Conservation (phyloP, 2,888 invertebrate genomes). For the Trichacis sp. region DNA sequence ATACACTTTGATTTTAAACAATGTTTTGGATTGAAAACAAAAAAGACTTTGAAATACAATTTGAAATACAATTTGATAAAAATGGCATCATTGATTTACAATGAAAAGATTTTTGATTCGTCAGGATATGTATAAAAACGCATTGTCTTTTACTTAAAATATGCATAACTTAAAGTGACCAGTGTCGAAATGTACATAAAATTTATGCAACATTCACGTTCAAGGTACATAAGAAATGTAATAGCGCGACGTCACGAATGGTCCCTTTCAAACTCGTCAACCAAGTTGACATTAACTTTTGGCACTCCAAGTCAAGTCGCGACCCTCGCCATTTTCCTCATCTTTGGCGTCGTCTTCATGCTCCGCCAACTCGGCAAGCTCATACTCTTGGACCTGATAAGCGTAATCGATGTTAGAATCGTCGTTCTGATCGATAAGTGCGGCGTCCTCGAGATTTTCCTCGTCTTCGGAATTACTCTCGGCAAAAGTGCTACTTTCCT, state of each 20-base stretch:
- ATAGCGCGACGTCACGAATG: slow-evolving; percentile 16
- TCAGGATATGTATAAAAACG: no score
- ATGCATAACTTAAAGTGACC: background rate
- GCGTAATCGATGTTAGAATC: slow-evolving; percentile 59
- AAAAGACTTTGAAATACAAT: no score
- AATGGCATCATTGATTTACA: no score
- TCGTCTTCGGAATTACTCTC: slow-evolving; percentile 40
- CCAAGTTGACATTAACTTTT: slow-evolving; percentile 53
- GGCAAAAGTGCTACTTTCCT: slow-evolving; percentile 10
- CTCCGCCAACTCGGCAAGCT: slow-evolving; percentile 47
- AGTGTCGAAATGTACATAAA: slow-evolving; percentile 15
- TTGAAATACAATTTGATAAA: no score
- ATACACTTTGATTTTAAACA: no score
- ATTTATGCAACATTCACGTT: slow-evolving; percentile 44
- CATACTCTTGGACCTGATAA: slow-evolving; percentile 54
- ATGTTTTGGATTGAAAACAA: no score
- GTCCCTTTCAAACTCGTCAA: slow-evolving; percentile 25
- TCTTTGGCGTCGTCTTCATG: slow-evolving; percentile 41
- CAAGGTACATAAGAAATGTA: slow-evolving; percentile 48
- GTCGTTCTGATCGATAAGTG: slow-evolving; percentile 59
- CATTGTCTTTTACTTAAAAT: background rate
- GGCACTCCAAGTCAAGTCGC: slow-evolving; percentile 57
- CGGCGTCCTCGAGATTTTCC: slow-evolving; percentile 56
- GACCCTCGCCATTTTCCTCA: slow-evolving; percentile 38
- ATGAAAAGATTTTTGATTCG: no score